phyloP scores from a whole-genome alignment of 2,888 invertebrate genomes.

The Amitus sp. region DNA sequence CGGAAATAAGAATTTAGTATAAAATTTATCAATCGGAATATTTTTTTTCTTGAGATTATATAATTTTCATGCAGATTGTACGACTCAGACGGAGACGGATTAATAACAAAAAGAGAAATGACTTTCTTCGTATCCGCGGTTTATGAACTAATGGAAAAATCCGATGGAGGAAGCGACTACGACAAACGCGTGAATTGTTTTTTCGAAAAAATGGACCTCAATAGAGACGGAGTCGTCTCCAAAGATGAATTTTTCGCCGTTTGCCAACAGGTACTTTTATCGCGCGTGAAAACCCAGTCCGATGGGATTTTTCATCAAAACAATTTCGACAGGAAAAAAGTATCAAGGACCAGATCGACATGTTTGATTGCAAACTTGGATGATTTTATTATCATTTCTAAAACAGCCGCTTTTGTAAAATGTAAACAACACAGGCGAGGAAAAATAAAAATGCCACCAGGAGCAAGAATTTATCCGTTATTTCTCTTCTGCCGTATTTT shows the following conservation, averaged over 20 bases:
- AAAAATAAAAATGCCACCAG: constrained; percentile 90
- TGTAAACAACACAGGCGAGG: constrained; percentile 90
- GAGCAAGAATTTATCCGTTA: constrained; percentile 93
- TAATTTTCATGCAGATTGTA: constrained; percentile 48
- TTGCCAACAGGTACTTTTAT: too few relatives aligned
- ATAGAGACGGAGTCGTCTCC: constrained; percentile 56
- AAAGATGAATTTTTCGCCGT: constrained; percentile 54
- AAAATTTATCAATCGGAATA: background rate
- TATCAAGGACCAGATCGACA: constrained; percentile 48
- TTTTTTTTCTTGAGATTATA: constrained; percentile 7
- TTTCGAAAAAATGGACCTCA: constrained; percentile 56
- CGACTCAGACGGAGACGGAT: constrained; percentile 57
- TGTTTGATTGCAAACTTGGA: constrained; percentile 52
- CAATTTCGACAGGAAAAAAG: constrained; percentile 49
- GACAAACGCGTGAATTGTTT: constrained; percentile 51
- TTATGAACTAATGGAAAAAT: constrained; percentile 54
- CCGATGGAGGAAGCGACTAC: constrained; percentile 14
- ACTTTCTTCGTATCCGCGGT: constrained; percentile 51
- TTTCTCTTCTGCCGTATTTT: constrained; percentile 93
- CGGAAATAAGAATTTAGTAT: too few relatives aligned
- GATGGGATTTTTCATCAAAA: too few relatives aligned
- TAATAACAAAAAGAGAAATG: constrained; percentile 58
- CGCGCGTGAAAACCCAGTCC: too few relatives aligned
- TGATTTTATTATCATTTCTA: constrained; percentile 58
- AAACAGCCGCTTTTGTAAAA: constrained; percentile 90